Evolutionary conservation across 1,140 invertebrate species (phyloP).

Genomic region (Drosophila paulistorum): DNA sequence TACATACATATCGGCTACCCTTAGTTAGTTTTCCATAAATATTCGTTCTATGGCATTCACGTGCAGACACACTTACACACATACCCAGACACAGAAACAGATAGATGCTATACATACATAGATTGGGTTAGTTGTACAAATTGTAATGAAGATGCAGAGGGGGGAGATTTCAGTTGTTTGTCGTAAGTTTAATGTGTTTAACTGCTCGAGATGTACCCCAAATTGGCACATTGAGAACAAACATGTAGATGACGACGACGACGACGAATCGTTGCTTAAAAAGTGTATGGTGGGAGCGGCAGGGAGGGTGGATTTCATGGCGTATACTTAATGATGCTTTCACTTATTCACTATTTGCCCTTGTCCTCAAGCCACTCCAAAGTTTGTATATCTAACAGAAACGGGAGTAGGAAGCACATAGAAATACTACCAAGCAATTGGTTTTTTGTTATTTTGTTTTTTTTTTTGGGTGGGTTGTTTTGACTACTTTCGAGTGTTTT

Average conservation of each 20-base stretch:
- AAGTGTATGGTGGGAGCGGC: too few species aligned
- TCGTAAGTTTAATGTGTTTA: conserved; percentile 7
- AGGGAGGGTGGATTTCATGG: neutral
- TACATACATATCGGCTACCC: neutral
- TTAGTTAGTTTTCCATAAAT: conserved; percentile 3
- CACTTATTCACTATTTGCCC: neutral
- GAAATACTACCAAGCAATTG: conserved; percentile 41
- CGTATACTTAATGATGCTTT: conserved; percentile 7
- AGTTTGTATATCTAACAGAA: neutral
- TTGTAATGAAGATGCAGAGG: neutral
- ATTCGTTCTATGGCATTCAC: neutral
- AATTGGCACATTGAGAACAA: conserved; percentile 1
- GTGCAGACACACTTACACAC: neutral
- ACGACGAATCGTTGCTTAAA: too few species aligned
- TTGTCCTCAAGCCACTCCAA: neutral
- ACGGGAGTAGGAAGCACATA: neutral
- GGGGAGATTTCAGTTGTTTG: conserved; percentile 5
- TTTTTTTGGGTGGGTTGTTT: conserved; percentile 39
- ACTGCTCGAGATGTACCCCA: neutral
- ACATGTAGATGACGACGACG: neutral
- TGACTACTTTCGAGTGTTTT: conserved; percentile 7
- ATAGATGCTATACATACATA: neutral
- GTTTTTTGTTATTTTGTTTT: conserved; percentile 4
- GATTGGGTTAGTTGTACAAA: neutral
- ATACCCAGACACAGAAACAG: neutral